Conservation (phyloP, 2,113 vertebrate genomes). For the Crotalus horridus region DNA sequence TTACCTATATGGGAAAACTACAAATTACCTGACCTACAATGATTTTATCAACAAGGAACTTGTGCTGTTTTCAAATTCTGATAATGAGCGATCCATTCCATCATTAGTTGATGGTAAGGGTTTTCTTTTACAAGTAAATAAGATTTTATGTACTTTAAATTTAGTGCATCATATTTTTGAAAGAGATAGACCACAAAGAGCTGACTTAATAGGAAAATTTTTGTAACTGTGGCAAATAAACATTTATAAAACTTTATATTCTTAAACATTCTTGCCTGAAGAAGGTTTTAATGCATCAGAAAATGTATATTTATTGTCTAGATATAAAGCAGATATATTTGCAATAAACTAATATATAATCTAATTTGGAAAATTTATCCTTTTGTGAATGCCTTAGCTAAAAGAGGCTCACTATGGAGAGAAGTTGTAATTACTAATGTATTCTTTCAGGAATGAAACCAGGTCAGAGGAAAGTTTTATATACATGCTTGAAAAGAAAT, state of each 20-base stretch:
- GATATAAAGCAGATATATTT: neutral
- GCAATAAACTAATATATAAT: neutral
- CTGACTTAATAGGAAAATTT: neutral
- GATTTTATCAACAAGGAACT: slow-evolving; percentile 98
- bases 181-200: neutral
- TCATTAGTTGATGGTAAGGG: slow-evolving; percentile 91
- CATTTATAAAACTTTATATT: neutral
- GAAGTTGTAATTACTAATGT: neutral
- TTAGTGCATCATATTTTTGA: neutral
- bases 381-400: neutral
- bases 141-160: neutral
- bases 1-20: slow-evolving; percentile 87
- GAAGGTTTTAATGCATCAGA: neutral
- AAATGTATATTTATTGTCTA: neutral
- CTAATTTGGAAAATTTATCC: neutral
- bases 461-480: slow-evolving; percentile 95
- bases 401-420: neutral
- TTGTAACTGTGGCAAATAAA: neutral
- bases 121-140: neutral
- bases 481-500: slow-evolving; percentile 92
- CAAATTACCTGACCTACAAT: slow-evolving; percentile 84
- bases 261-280: neutral
- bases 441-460: slow-evolving; percentile 86
- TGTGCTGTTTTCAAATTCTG: slow-evolving; percentile 95
- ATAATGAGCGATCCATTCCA: slow-evolving; percentile 96